Conservation (phyloP, 2,797 vertebrate species). For the Sebastes taczanowskii region DNA sequence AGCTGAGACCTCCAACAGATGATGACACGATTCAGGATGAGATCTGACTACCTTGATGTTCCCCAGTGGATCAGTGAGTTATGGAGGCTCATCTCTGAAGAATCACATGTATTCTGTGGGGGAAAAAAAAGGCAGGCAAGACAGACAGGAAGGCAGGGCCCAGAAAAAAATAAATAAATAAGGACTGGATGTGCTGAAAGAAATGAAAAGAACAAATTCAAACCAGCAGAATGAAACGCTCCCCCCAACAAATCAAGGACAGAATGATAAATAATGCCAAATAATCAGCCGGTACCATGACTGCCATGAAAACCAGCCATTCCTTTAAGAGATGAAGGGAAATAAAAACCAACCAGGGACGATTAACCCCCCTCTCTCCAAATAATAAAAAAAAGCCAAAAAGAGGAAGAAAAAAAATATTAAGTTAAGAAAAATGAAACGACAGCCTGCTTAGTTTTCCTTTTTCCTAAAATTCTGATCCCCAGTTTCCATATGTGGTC, state of each 20-base stretch:
- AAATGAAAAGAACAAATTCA: conserved; percentile 78
- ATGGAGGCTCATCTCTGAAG: conserved; percentile 42
- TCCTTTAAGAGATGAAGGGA: conserved; percentile 46
- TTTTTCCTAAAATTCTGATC: conserved; percentile 87
- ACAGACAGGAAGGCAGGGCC: conserved; percentile 59
- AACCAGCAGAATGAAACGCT: conserved; percentile 58
- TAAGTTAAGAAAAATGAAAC: conserved; percentile 66
- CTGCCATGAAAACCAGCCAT: conserved; percentile 57
- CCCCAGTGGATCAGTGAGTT: conserved; percentile 29
- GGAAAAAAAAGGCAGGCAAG: conserved; percentile 66
- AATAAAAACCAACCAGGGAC: conserved; percentile 64
- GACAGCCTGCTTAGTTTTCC: conserved; percentile 72
- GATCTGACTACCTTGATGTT: conserved; percentile 44
- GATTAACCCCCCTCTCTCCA: conserved; percentile 62
- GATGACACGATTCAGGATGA: conserved; percentile 45
- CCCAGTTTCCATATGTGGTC: conserved; percentile 85
- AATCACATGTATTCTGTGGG: conserved; percentile 78
- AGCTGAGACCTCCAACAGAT: conserved; percentile 31
- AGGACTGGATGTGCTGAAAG: conserved; percentile 71
- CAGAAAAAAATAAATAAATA: background rate
- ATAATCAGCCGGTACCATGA: conserved; percentile 61
- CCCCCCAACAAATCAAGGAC: conserved; percentile 61
- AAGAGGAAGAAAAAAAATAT: conserved; percentile 22
- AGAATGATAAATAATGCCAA: conserved; percentile 49
- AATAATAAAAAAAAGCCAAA: conserved; percentile 33